These are phyloP conservation scores for Nomada fabriciana DNA, from an alignment of 2,888 invertebrate genomes.

Conservation along the genomic window DNA sequence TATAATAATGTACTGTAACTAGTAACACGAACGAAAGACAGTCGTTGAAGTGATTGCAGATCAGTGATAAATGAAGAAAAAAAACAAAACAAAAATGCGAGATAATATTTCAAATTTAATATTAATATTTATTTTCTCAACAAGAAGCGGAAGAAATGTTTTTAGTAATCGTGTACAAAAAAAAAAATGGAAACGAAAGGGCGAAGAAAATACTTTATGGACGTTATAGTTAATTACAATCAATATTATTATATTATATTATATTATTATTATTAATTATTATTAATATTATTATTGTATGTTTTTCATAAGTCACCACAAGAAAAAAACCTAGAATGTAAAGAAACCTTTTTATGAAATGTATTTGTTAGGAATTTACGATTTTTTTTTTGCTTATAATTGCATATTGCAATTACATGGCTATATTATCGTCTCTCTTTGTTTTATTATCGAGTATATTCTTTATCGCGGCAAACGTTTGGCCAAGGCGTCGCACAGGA, in stretches of 20 bases:
- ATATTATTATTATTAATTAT: conserved; percentile 65
- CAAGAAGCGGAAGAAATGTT: conserved; percentile 79
- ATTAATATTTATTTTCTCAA: conserved; percentile 84
- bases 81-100: conserved; percentile 76
- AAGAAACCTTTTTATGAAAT: conserved; percentile 79
- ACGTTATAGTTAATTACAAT: conserved; percentile 82
- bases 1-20: conserved; percentile 68
- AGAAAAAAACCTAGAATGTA: conserved; percentile 70
- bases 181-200: conserved; percentile 64
- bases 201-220: conserved; percentile 80
- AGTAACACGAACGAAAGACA: conserved; percentile 72
- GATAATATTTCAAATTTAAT: conserved; percentile 83
- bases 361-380: conserved; percentile 80
- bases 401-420: conserved; percentile 79
- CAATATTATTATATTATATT: conserved; percentile 76
- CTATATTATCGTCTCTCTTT: conserved; percentile 80
- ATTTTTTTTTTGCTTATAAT: conserved; percentile 71
- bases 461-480: conserved; percentile 48
- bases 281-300: conserved; percentile 69
- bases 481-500: conserved; percentile 66
- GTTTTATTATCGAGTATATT: conserved; percentile 73
- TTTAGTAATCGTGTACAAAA: conserved; percentile 82
- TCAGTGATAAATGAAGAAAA: conserved; percentile 74
- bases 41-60: conserved; percentile 62
- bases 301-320: conserved; percentile 74